A percentile compares a stretch with the other conserved stretches of the same genome.
phyloP scores from a whole-genome alignment of 2,797 vertebrate genomes.

The Chiroxiphia lanceolata region DNA sequence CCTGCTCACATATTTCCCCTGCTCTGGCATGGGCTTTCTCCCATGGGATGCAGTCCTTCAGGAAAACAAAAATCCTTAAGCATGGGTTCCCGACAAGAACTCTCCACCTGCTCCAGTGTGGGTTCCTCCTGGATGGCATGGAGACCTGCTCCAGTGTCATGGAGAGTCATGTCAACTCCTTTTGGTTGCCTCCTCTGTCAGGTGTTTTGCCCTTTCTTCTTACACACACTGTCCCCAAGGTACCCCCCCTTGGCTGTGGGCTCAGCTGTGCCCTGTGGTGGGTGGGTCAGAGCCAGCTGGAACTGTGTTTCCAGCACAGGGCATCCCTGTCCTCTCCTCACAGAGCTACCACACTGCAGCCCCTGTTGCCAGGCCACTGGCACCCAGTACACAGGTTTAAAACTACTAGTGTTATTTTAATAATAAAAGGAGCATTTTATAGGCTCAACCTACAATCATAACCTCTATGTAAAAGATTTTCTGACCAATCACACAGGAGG shows the following conservation, averaged over 20 bases:
- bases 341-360: no score
- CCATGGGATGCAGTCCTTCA: neutral
- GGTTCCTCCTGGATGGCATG: neutral
- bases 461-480: neutral
- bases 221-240: fast-evolving
- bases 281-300: neutral
- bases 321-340: neutral
- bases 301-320: fast-evolving
- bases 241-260: fast-evolving
- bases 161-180: neutral
- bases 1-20: neutral
- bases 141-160: neutral
- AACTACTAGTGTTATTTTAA: neutral
- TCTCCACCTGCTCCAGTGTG: neutral
- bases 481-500: neutral
- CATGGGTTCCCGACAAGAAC: neutral
- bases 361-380: no score
- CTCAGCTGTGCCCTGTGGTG: neutral
- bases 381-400: neutral
- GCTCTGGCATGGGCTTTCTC: neutral
- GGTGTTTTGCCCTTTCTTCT: neutral
- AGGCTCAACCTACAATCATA: neutral
- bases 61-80: neutral
- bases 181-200: neutral
- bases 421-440: neutral